Evolutionary conservation across 2,888 invertebrate species (phyloP).

Genomic region (Paralinhomoeus sp.): DNA sequence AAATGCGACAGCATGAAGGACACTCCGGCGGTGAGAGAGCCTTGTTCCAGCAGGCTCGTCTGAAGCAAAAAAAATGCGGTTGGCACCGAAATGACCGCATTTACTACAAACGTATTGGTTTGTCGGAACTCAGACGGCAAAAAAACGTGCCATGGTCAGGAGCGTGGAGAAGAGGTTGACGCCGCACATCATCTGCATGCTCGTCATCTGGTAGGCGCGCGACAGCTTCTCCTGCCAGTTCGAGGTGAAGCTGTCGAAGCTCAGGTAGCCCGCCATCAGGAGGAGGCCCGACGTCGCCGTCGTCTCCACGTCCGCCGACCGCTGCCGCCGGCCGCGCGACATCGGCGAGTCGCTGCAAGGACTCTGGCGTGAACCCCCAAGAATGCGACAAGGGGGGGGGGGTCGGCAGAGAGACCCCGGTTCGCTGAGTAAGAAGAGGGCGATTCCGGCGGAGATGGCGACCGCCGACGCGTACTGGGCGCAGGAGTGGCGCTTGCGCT

Average conservation of each 20-base stretch:
- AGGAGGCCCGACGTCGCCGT: constrained; percentile 61
- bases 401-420: no score
- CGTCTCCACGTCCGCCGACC: no score
- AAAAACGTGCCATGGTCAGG: constrained; percentile 45
- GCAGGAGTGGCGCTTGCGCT: constrained; percentile 34
- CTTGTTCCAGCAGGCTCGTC: constrained; percentile 57
- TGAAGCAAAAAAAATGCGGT: no score
- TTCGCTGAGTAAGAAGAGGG: constrained; percentile 50
- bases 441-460: constrained; percentile 72
- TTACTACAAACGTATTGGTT: no score
- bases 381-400: no score
- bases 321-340: no score
- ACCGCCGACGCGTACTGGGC: constrained; percentile 76
- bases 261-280: constrained; percentile 65
- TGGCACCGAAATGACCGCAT: no score
- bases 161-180: constrained; percentile 80
- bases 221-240: constrained; percentile 78
- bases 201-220: constrained; percentile 36
- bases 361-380: no score
- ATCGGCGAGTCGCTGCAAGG: no score
- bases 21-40: constrained; percentile 39
- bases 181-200: constrained; percentile 80
- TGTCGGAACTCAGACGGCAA: no score
- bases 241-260: constrained; percentile 87
- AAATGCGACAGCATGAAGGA: background rate